Evolutionary conservation across 1,140 invertebrate species (phyloP), one percentile per base, ranked within the genome.

Genomic region (Acyrthosiphon pisum): DNA sequence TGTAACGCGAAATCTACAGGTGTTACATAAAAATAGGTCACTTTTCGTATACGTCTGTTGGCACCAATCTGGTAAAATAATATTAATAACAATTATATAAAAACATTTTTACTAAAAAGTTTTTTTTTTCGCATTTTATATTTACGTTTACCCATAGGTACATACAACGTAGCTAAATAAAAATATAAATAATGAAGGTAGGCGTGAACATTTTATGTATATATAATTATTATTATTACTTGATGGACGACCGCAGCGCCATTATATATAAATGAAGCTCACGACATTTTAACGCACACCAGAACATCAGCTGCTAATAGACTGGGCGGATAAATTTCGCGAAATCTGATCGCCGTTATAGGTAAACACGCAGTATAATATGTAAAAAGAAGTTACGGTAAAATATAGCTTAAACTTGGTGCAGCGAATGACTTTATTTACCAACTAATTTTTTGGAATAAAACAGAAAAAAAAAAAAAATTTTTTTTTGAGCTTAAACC

Each of bases 11-110:
- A 86, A 46, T 86, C 84, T 46, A 86, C 84, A 86, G 84, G 84
- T 86, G 37, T 46, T 11, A 76, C n/a, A 41, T n/a, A 86, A 86
- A 83, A 86, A 44, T 86, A 86, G 84, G 84, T 86, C 84, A 86
- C 84, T 46, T 46, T 46, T 86, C 41, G 6, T 18, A 7, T 23
- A 44, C 11, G 84, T 44, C 41, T 30, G 83, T 86, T 86, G 84
- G 84, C 84, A 86, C 44, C 11, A 4, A 30, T 46, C 41, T 76
- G 60, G 60, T 76, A 76, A 76, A 76, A 76, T 76, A 76, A 76
- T 76, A 76, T 76, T 76, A 76, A 76, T 76, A n/a, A 76, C 30
- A 76, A 76, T 76, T 76, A 76, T 76, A n/a, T 35, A 76, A n/a
- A 68, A 76, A 76, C 11, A 76, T 76, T 76, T 76, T 76, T 76